Percentiles rank a stretch among this genome's conserved stretches.
These are phyloP conservation scores for Leptonema lineaticorne DNA, from an alignment of 1,140 invertebrate genomes.

Conservation along the genomic window DNA sequence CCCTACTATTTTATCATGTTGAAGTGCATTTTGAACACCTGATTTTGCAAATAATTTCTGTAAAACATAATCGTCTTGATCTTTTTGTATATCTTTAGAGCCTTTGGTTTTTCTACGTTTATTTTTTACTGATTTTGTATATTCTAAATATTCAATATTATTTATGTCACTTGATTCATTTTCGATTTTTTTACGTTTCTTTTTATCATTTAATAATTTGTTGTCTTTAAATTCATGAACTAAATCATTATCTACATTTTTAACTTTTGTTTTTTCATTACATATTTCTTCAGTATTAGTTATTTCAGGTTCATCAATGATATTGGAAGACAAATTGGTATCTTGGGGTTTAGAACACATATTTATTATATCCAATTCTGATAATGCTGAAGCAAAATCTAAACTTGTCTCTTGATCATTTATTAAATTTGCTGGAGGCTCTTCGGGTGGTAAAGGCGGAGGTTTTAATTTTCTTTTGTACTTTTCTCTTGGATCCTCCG, in stretches of 20 bases:
- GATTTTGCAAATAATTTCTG: conserved; percentile 61
- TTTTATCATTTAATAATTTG: conserved; percentile 38
- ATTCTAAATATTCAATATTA: conserved; percentile 22
- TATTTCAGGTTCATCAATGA: conserved; percentile 49
- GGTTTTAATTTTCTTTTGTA: conserved; percentile 52
- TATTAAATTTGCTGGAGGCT: conserved; percentile 51
- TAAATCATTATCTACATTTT: conserved; percentile 24
- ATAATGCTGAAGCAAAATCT: conserved; percentile 57
- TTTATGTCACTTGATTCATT: conserved; percentile 15
- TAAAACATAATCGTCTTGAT: conserved; percentile 60
- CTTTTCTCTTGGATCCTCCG: conserved; percentile 50
- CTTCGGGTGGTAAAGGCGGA: conserved; percentile 48
- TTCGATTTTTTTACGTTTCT: conserved; percentile 32
- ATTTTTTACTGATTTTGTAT: conserved; percentile 24
- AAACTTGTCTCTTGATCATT: conserved; percentile 56
- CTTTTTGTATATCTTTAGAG: conserved; percentile 23
- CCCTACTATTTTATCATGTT: conserved; percentile 60
- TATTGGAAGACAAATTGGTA: conserved; percentile 51
- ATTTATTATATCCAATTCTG: conserved; percentile 57
- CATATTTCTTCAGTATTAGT: conserved; percentile 14
- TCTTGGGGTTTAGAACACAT: conserved; percentile 52
- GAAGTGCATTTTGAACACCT: conserved; percentile 58
- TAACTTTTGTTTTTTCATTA: conserved; percentile 26
- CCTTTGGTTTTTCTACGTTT: conserved; percentile 15
- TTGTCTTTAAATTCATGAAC: conserved; percentile 1